These are phyloP conservation scores for Sminthopsis crassicaudata DNA, from an alignment of 2,113 vertebrate species.

Conservation along the genomic window DNA sequence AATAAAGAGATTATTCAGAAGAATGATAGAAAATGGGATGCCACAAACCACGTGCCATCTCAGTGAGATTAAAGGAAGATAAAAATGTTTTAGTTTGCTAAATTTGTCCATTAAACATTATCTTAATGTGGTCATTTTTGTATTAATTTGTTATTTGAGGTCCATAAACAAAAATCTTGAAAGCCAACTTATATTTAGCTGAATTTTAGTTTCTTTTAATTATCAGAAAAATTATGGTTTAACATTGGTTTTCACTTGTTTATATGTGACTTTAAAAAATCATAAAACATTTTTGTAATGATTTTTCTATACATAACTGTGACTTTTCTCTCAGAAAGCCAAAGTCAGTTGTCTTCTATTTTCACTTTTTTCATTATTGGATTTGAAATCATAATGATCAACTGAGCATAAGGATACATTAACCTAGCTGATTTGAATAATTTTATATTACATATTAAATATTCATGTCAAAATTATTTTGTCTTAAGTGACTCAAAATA, in stretches of 20 bases:
- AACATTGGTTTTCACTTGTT: not conserved
- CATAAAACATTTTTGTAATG: not conserved
- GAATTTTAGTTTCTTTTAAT: not conserved
- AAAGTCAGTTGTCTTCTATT: not conserved
- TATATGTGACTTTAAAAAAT: not conserved
- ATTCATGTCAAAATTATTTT: not conserved
- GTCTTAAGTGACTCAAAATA: not conserved
- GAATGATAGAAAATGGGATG: not conserved
- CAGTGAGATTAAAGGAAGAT: not conserved
- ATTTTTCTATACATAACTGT: not conserved
- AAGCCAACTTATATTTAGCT: not conserved
- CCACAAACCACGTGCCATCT: not conserved
- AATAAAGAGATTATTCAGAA: slow-evolving; percentile 15
- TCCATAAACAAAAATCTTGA: not conserved
- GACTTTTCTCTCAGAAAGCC: slow-evolving; percentile 38
- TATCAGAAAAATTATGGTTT: not conserved
- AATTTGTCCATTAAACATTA: not conserved
- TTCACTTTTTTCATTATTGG: not conserved
- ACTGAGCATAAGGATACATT: not conserved
- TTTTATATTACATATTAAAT: not conserved
- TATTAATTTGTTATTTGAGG: not conserved
- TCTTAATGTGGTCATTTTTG: not conserved
- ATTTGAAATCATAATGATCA: not conserved
- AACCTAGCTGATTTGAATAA: not conserved
- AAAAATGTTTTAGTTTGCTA: not conserved